These are phyloP conservation scores for Holothuria scabra DNA, from an alignment of 53 echinoderm and acorn worm genomes.

Conservation along the genomic window DNA sequence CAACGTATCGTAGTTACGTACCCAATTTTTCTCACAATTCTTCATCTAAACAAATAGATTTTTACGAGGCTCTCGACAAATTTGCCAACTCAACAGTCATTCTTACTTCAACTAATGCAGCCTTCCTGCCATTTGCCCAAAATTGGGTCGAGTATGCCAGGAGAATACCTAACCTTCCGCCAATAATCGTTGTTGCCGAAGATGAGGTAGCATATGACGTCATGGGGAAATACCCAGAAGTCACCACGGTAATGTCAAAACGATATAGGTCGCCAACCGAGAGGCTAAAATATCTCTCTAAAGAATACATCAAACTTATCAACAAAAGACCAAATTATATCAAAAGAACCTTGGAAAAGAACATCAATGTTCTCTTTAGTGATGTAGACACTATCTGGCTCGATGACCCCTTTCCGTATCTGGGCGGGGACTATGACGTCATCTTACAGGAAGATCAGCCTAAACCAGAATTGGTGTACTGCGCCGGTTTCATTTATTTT, in stretches of 20 bases:
- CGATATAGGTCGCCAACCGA: slow-evolving; percentile 40
- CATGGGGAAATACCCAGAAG: slow-evolving; percentile 48
- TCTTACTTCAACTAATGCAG: slow-evolving; percentile 70
- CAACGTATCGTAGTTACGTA: neutral
- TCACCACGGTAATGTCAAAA: slow-evolving; percentile 53
- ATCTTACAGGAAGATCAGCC: slow-evolving; percentile 66
- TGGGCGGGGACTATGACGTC: slow-evolving; percentile 71
- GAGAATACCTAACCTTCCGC: slow-evolving; percentile 51
- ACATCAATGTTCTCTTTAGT: slow-evolving; percentile 68
- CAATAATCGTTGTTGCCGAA: slow-evolving; percentile 70
- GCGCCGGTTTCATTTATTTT: slow-evolving; percentile 81
- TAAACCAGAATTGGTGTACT: slow-evolving; percentile 49
- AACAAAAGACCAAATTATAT: slow-evolving; percentile 80
- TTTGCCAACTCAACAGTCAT: slow-evolving; percentile 47
- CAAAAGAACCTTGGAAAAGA: slow-evolving; percentile 51
- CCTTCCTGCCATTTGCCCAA: slow-evolving; percentile 74
- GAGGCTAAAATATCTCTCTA: slow-evolving; percentile 49
- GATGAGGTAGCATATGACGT: slow-evolving; percentile 48
- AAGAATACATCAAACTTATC: slow-evolving; percentile 65
- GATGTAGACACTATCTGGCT: slow-evolving; percentile 85
- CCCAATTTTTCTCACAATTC: no score
- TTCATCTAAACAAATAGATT: neutral
- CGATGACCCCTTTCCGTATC: slow-evolving; percentile 70
- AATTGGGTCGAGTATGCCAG: slow-evolving; percentile 77
- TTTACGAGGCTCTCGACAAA: slow-evolving; percentile 1